phyloP scores from a whole-genome alignment of 2,888 invertebrate species.

The Temnothorax ravouxi region DNA sequence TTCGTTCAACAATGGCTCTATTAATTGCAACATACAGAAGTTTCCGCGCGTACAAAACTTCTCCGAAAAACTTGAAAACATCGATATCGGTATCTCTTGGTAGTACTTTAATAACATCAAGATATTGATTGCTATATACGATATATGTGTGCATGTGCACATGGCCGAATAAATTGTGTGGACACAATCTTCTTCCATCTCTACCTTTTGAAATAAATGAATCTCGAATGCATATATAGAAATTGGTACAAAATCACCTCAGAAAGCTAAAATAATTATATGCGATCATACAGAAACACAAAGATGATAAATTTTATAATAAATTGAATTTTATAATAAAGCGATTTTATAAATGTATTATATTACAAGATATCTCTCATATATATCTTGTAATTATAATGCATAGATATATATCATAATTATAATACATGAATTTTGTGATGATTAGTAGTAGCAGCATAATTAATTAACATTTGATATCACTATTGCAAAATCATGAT shows the following conservation, averaged over 20 bases:
- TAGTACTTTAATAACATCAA: conserved; percentile 18
- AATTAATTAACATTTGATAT: conserved; percentile 38
- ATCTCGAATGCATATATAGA: neutral
- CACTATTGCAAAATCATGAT: conserved; percentile 25
- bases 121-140: neutral
- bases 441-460: neutral
- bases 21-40: conserved; percentile 14
- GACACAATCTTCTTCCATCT: too few species aligned
- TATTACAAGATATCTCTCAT: neutral
- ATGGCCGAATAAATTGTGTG: too few species aligned
- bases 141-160: neutral
- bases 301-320: neutral
- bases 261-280: neutral
- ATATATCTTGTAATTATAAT: neutral
- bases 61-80: neutral
- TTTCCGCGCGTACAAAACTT: conserved; percentile 14
- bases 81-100: neutral
- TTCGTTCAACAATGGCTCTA: conserved; percentile 13
- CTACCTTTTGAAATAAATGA: neutral
- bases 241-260: neutral
- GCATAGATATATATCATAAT: neutral
- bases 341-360: too few species aligned
- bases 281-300: neutral
- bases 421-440: neutral
- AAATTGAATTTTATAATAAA: neutral